phyloP scores from a whole-genome alignment of 2,888 invertebrate genomes.

The Polydrusus tereticollis region DNA sequence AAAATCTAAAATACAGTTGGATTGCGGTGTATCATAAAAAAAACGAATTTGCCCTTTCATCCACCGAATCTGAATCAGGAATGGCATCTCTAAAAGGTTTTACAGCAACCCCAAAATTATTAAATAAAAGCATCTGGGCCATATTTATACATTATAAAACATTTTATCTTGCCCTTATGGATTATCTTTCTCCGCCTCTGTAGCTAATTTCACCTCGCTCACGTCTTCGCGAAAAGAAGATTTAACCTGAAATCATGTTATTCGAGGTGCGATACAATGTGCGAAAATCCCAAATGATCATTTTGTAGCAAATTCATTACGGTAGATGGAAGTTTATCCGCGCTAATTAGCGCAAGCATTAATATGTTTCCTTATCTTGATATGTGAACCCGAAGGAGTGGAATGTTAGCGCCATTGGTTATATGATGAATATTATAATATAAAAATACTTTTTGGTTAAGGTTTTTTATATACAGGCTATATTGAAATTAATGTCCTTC shows the following conservation, averaged over 20 bases:
- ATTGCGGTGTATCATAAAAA: no score
- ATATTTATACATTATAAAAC: no score
- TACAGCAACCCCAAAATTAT: no score
- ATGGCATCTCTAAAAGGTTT: no score
- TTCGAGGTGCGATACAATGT: slow-evolving; percentile 36
- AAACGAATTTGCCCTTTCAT: no score
- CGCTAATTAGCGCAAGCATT: slow-evolving; percentile 38
- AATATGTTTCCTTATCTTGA: slow-evolving; percentile 44
- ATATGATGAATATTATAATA: no score
- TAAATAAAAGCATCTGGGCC: no score
- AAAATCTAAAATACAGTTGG: no score
- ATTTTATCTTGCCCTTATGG: background rate
- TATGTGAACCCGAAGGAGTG: slow-evolving; percentile 24
- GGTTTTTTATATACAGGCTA: no score
- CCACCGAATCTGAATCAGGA: no score
- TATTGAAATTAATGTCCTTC: no score
- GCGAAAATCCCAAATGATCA: slow-evolving; percentile 45
- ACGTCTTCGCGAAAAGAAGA: slow-evolving; percentile 20
- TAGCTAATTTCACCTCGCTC: slow-evolving; percentile 13
- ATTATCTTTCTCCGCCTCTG: slow-evolving; percentile 8
- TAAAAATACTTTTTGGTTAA: no score
- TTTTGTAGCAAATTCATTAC: slow-evolving; percentile 46
- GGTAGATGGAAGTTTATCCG: slow-evolving; percentile 41
- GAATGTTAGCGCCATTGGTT: slow-evolving; percentile 19
- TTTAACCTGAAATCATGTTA: slow-evolving; percentile 30